A percentile compares a stretch with the other conserved stretches of the same genome.
These are phyloP conservation scores for Numenius arquata DNA, from an alignment of 2,113 vertebrate genomes.

Conservation along the genomic window DNA sequence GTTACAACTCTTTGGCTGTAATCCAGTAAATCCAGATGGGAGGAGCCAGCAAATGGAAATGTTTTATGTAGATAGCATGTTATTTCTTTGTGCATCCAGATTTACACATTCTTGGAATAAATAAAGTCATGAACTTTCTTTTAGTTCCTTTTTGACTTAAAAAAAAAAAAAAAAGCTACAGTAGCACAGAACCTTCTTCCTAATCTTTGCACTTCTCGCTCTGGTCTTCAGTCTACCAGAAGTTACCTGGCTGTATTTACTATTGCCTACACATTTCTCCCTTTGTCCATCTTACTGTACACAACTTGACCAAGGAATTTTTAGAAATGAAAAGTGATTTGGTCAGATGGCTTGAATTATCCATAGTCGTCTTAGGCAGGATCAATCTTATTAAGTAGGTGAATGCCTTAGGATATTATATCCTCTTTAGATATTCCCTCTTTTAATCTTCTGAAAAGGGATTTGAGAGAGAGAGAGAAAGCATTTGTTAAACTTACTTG, in stretches of 20 bases:
- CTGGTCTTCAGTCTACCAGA: not conserved
- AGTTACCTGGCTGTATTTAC: not conserved
- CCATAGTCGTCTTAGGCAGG: not conserved
- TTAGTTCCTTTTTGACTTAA: not conserved
- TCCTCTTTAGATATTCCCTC: not conserved
- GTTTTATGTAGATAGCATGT: not conserved
- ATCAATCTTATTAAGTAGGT: conserved; percentile 2
- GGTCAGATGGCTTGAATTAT: not conserved
- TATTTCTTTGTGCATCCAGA: not conserved
- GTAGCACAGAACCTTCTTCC: not conserved
- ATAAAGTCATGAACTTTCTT: not conserved
- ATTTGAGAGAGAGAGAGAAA: conserved; percentile 11
- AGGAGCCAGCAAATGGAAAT: conserved; percentile 25
- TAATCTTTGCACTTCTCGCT: not conserved
- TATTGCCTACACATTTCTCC: not conserved
- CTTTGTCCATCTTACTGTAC: not conserved
- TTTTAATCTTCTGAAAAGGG: conserved; percentile 26
- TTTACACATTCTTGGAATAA: not conserved
- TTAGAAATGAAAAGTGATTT: conserved; percentile 9
- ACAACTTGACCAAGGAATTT: not conserved
- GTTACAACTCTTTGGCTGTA: conserved; percentile 9
- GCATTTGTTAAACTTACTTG: not conserved
- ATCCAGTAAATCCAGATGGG: conserved; percentile 40
- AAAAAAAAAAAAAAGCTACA: too few species aligned
- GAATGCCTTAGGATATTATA: not conserved